Base-by-base conservation (phyloP, 2,113 vertebrate species). In the Paratilapia polleni region DNA sequence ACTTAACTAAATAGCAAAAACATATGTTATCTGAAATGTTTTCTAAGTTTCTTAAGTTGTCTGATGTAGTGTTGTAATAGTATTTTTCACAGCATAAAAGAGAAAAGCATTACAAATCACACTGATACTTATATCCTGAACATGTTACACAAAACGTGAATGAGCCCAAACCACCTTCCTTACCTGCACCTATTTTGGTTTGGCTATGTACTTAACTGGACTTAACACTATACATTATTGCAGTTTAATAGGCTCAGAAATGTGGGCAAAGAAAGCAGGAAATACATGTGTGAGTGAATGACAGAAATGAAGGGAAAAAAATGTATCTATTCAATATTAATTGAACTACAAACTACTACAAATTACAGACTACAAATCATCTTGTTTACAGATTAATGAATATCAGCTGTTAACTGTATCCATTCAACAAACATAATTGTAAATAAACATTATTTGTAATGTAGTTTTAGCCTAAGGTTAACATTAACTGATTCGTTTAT, bases 391-490 rank as follows among this genome's bases (percentile, higher is more conserved):
- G 47, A 68, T 24, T 24, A 64, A 47, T 77, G 64, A 82, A 93
- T 54, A 87, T 80, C 49, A 82, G 60, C 57, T 74, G 17, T 82
- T 73, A 87, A 81, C 64, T 77, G 63, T 59, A 52, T 10, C 66
- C 66, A 80, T 38, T 90, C 54, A 66, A 79, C 56, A 80, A 88
- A 47, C 75, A 62, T 68, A 81, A 88, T 86, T 90, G 60, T 89
- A 85, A 90, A 75, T 81, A 82, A 80, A 87, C 80, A 34, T 82
- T 89, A 80, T 83, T 89, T 60, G 36, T 80, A 79, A 86, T 90
- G 64, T 66, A 74, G 54, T 80, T 88, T 80, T 77, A 82, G 79
- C 90, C 80, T 62, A 60, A 85, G 88, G 85, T 94, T 84, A 88
- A 47, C 81, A 82, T 79, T 81, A 84, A 59, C 80, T 82, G 49